Percentiles rank a stretch among this genome's conserved stretches.
phyloP scores from a whole-genome alignment of 1,140 invertebrate species.

The Zaprionus davidi region DNA sequence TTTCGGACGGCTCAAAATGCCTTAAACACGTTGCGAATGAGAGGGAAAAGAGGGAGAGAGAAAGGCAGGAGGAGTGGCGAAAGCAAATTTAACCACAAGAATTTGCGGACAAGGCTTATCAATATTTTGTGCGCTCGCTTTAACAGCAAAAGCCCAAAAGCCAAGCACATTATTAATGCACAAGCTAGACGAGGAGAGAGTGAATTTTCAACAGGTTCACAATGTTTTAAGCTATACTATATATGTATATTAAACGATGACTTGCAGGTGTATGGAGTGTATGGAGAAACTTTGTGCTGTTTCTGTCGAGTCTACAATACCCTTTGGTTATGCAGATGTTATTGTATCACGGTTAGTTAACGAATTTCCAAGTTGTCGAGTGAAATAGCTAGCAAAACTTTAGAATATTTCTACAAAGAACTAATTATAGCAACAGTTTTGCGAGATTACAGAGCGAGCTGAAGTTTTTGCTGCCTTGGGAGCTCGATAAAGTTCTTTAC shows the following conservation, averaged over 20 bases:
- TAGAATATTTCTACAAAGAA: neutral
- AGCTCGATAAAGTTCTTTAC: neutral
- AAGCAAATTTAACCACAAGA: conserved; percentile 46
- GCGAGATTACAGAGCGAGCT: neutral
- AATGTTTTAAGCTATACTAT: conserved; percentile 12
- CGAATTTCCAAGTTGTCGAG: neutral
- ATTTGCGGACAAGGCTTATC: conserved; percentile 62
- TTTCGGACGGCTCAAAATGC: conserved; percentile 9
- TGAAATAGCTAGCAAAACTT: neutral
- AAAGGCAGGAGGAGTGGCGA: neutral
- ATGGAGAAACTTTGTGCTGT: neutral
- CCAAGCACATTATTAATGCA: conserved; percentile 36
- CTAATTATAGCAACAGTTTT: neutral
- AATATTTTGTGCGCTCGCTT: conserved; percentile 53
- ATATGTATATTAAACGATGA: neutral
- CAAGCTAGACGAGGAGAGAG: neutral
- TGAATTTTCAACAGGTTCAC: conserved; percentile 37
- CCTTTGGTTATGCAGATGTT: neutral
- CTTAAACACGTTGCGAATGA: conserved; percentile 36
- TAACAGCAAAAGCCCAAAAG: conserved; percentile 17
- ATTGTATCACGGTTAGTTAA: neutral
- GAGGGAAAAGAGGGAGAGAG: neutral
- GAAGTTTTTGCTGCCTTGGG: neutral
- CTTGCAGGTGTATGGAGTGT: neutral
- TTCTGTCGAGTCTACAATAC: neutral